Base-by-base conservation (phyloP, 2,113 vertebrate genomes). In the Grammomys surdaster region DNA sequence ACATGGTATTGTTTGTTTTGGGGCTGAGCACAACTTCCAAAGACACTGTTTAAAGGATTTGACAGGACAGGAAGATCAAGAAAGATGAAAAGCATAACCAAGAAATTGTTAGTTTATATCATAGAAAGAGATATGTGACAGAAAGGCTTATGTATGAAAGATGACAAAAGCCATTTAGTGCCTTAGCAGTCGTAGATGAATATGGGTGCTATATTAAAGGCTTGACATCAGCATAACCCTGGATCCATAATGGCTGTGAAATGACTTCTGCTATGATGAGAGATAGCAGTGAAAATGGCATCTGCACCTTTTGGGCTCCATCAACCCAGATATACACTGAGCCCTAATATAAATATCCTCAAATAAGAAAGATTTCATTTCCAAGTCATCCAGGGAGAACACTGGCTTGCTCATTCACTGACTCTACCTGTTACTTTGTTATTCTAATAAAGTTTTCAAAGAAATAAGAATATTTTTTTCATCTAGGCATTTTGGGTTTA, bases 51-150 rank as follows among this genome's bases (percentile, higher is more conserved):
- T 13, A 91, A 51, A 92, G 51, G 14, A 19, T 82, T 81, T 51
- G n/a, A 87, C 90, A 58, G 20, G 17, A 84, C 26, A 93, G 22
- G n/a, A 87, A 93, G 73, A 96, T 22, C 67, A 92, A 96, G 60
- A 80, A 24, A 73, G 51, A 40, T 73, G 69, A 84, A 90, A 78
- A 92, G 28, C n/a, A 67, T 33, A 78, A 48, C 40, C 73, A 82
- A 95, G 31, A 88, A 73, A 65, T 40, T 24, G 7, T 91, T 58
- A 51, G 26, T 33, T 84, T 40, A 75, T 48, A 84, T 12, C 54
- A 56, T 33, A n/a, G 31, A 84, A 93, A 28, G 33, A 33, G 22
- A 91, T 3, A 86, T 31, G 84, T 75, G 63, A 87, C 13, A 17
- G 28, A 70, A 12, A 17, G 43, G 13, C 28, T 88, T 90, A 33